phyloP scores from a whole-genome alignment of 2,888 invertebrate species.

The Drosophila longiperda region DNA sequence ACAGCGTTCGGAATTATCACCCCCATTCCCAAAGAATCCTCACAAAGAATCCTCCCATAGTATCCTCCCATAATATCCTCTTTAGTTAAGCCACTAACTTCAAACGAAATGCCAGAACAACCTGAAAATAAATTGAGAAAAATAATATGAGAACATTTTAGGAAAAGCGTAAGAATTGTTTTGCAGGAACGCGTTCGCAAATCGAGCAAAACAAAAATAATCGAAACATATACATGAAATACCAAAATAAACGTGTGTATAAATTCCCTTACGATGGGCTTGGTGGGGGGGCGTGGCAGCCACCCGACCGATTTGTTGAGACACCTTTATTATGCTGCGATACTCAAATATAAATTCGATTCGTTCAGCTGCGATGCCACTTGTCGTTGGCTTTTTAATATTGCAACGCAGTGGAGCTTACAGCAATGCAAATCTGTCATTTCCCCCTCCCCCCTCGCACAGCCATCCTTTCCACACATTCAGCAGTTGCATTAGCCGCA shows the following conservation, averaged over 20 bases:
- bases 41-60: background rate
- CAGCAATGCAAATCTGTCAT: background rate
- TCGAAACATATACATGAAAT: conserved; percentile 36
- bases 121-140: conserved; percentile 15
- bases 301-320: conserved; percentile 24
- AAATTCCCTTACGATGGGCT: background rate
- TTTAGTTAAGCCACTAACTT: conserved; percentile 49
- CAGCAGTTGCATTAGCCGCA: conserved; percentile 47
- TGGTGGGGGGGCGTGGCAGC: conserved; percentile 7
- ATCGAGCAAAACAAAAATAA: conserved; percentile 74
- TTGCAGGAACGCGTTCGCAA: conserved; percentile 51
- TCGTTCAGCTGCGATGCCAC: conserved; percentile 41
- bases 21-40: background rate
- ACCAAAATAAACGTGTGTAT: background rate
- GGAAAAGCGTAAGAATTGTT: conserved; percentile 14
- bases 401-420: conserved; percentile 34
- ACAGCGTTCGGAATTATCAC: conserved; percentile 46
- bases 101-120: conserved; percentile 62
- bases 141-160: background rate
- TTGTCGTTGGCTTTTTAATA: conserved; percentile 41
- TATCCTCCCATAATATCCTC: too few relatives aligned
- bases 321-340: conserved; percentile 53
- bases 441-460: too few relatives aligned
- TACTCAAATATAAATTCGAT: conserved; percentile 67
- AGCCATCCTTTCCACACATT: background rate